Evolutionary conservation across 2,888 invertebrate genomes (phyloP).

Genomic region (Eueremaeus valkanovi): DNA sequence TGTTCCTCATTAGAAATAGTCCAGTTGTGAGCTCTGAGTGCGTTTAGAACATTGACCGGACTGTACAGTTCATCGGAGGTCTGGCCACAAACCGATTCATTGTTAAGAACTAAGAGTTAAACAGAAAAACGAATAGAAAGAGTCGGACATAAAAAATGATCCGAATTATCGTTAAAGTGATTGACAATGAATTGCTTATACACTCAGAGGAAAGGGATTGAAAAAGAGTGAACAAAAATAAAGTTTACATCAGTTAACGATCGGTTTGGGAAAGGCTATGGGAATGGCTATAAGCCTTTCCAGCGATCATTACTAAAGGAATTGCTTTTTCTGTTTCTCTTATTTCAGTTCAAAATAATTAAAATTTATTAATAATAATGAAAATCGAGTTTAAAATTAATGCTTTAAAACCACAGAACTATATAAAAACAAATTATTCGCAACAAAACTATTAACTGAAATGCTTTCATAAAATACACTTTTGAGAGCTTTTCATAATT

Average conservation of each 20-base stretch:
- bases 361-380: neutral
- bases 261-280: slow-evolving; percentile 7
- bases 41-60: slow-evolving; percentile 67
- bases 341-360: no score
- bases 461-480: no score
- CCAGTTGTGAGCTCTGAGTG: slow-evolving; percentile 74
- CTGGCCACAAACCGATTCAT: neutral
- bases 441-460: no score
- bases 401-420: no score
- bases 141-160: neutral
- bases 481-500: neutral
- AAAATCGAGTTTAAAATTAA: neutral
- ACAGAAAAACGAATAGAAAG: neutral
- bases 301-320: neutral
- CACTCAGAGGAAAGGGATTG: neutral
- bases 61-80: slow-evolving; percentile 37
- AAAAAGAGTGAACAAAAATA: neutral
- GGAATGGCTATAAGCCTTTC: neutral
- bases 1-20: slow-evolving; percentile 78
- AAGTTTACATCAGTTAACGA: slow-evolving; percentile 22
- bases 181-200: neutral
- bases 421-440: no score
- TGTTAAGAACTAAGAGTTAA: neutral
- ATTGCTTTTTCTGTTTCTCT: neutral
- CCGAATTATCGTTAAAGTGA: slow-evolving; percentile 2